phyloP scores from a whole-genome alignment of 1,140 invertebrate species.

The Lethrus apterus region DNA sequence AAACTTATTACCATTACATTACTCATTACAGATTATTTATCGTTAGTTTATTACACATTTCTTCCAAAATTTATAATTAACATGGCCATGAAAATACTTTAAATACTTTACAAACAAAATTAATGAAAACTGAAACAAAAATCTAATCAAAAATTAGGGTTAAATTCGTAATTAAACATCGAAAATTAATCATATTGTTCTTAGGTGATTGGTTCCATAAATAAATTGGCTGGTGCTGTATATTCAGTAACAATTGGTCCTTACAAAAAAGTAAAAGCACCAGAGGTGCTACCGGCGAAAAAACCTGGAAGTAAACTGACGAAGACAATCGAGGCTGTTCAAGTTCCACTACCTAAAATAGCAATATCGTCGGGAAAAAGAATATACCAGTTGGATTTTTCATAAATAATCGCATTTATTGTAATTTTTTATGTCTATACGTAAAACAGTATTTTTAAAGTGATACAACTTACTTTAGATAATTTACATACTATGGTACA shows the following conservation, averaged over 20 bases:
- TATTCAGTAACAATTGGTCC: constrained; percentile 31
- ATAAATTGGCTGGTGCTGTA: constrained; percentile 28
- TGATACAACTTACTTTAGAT: constrained; percentile 7
- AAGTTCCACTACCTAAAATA: constrained; percentile 21
- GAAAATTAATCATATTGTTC: constrained; percentile 6
- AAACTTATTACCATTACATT: no score
- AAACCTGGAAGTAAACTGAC: neutral
- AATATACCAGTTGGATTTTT: constrained; percentile 31
- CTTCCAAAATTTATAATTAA: neutral
- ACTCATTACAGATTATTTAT: neutral
- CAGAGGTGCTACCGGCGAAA: neutral
- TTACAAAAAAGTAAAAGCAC: constrained; percentile 17
- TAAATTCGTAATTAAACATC: neutral
- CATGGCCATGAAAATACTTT: neutral
- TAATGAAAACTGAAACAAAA: no score
- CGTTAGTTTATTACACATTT: neutral
- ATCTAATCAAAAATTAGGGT: no score
- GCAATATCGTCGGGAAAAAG: constrained; percentile 26
- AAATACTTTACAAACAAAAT: neutral
- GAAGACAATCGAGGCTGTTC: constrained; percentile 1
- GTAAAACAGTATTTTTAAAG: constrained; percentile 11
- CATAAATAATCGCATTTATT: constrained; percentile 8
- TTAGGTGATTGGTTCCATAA: constrained; percentile 26
- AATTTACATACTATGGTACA: constrained; percentile 38
- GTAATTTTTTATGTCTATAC: constrained; percentile 9